A percentile compares a stretch with the other conserved stretches of the same genome.
Evolutionary conservation across 2,888 invertebrate genomes (phyloP).

Genomic region (Brachyptera putata): DNA sequence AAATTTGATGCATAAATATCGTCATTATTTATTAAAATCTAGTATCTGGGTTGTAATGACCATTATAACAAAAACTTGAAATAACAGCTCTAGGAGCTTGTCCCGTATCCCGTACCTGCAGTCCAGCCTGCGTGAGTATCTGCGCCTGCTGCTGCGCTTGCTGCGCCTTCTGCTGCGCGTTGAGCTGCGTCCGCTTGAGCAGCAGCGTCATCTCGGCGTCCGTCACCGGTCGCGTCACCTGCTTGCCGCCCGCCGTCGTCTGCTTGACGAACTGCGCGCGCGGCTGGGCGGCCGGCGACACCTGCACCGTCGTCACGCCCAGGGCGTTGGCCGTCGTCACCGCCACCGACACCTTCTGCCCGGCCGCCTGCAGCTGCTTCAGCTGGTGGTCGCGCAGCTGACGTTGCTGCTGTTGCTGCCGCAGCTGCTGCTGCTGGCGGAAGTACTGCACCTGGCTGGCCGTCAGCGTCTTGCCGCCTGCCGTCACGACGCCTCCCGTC

Average conservation of each 20-base stretch:
- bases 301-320: constrained; percentile 35
- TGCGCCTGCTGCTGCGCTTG: too few species aligned
- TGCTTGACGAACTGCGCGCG: constrained; percentile 24
- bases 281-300: constrained; percentile 27
- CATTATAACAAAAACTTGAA: too few species aligned
- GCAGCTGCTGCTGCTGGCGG: constrained; percentile 52
- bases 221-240: constrained; percentile 45
- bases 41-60: too few species aligned
- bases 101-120: too few species aligned
- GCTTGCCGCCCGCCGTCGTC: constrained; percentile 30
- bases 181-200: constrained; percentile 51
- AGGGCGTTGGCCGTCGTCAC: constrained; percentile 40
- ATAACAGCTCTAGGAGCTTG: too few species aligned
- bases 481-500: constrained; percentile 50
- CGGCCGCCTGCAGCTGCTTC: constrained; percentile 31
- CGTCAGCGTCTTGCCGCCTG: constrained; percentile 52
- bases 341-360: constrained; percentile 44
- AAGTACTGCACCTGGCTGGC: constrained; percentile 58
- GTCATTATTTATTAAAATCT: too few species aligned
- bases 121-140: constrained; percentile 54
- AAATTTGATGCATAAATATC: too few species aligned
- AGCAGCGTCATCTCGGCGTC: constrained; percentile 58
- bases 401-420: constrained; percentile 39
- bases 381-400: constrained; percentile 31
- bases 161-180: constrained; percentile 38